Conservation (phyloP, 2,113 vertebrate genomes). For the Apteryx owenii region DNA sequence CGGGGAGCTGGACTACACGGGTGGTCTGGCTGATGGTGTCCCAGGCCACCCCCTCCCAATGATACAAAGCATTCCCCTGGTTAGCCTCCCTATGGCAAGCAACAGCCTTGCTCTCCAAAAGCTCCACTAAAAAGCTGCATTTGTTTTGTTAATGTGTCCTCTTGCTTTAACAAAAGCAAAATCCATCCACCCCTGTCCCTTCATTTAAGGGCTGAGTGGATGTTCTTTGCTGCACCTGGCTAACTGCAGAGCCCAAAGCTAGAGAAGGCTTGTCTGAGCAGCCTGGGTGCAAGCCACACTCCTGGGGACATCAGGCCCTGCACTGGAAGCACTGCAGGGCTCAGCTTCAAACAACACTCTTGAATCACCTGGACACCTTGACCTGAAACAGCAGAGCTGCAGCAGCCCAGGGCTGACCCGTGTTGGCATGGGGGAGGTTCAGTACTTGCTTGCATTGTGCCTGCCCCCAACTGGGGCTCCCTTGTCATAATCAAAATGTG, state of each 20-base stretch:
- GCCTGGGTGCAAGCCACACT: neutral
- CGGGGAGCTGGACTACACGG: no score
- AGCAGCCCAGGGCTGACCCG: neutral
- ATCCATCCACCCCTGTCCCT: neutral
- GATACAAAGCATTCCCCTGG: neutral
- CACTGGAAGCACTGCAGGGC: neutral
- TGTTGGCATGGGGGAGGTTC: neutral
- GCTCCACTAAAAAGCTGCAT: rapidly evolving
- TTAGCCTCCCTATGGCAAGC: neutral
- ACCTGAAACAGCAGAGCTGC: neutral
- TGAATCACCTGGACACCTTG: neutral
- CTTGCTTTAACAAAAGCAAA: neutral
- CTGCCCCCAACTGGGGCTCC: neutral
- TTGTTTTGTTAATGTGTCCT: rapidly evolving
- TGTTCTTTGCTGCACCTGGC: neutral
- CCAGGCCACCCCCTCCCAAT: no score
- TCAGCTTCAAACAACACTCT: neutral
- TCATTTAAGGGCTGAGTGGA: neutral
- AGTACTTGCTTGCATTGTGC: no score
- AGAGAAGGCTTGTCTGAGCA: neutral
- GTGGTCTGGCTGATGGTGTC: neutral
- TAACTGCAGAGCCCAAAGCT: neutral
- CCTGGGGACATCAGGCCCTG: neutral
- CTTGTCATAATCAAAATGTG: neutral
- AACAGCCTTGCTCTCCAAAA: neutral